phyloP scores from a whole-genome alignment of 2,113 vertebrate genomes.

The Proteles cristata region DNA sequence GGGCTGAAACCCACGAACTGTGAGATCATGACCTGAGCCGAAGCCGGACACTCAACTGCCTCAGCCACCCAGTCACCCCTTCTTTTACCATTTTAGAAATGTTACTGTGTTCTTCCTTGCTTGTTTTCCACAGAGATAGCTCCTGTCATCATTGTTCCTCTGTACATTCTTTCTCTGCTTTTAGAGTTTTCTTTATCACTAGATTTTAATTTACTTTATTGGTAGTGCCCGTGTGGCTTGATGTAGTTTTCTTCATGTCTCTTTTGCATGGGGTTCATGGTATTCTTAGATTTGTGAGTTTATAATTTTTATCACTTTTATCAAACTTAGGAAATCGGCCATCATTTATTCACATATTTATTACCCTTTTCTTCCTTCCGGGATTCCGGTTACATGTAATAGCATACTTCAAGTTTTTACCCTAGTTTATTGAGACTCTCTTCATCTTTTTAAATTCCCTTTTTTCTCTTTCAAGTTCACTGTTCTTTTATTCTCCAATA shows the following conservation, averaged over 20 bases:
- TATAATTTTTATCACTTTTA: background rate
- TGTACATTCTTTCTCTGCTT: background rate
- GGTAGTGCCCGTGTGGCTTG: background rate
- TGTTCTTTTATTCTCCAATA: background rate
- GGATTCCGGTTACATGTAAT: background rate
- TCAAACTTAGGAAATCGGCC: background rate
- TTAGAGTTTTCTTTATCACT: background rate
- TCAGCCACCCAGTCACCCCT: no score
- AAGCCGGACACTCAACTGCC: no score
- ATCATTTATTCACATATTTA: conserved; percentile 13
- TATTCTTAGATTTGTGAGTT: conserved; percentile 17
- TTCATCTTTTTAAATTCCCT: background rate
- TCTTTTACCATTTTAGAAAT: background rate
- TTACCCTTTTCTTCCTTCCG: background rate
- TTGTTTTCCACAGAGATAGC: background rate
- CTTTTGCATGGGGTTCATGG: background rate
- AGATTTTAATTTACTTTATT: no score
- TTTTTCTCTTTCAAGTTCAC: background rate
- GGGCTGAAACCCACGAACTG: no score
- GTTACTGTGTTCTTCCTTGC: background rate
- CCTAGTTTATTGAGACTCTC: background rate
- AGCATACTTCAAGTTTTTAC: background rate
- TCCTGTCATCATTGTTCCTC: background rate
- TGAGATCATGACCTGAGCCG: no score
- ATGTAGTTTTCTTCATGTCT: conserved; percentile 27